Base-by-base conservation (phyloP, 1,140 invertebrate species). In the Anoplophora glabripennis region DNA sequence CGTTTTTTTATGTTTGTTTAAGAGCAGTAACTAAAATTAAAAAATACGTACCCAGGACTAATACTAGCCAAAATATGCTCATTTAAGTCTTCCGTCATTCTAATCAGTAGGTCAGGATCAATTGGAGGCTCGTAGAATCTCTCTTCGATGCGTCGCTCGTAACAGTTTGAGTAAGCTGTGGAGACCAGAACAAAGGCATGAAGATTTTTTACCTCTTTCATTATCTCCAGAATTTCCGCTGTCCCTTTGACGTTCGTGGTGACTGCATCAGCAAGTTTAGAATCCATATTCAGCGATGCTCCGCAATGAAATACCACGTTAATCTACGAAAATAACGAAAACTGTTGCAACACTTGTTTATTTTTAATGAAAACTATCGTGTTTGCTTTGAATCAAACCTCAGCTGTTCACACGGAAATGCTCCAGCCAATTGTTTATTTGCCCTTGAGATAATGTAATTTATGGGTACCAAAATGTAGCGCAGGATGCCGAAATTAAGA, bases 91-190 rank as follows among this genome's bases (percentile, higher is more conserved):
- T 65, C 15, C 7, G 38, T 33, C 17, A 65, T 61, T 40, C 11
- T 40, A 35, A 65, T 59, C 12, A 65, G 40, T 4, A 65, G 45
- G 46, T 64, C 53, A 1, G 61, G 53, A 54, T 63, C 41, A 37
- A 59, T 60, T 1, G 64, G 57, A 8, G 64, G 49, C 11, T 61
- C 15, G 86, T 76, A 63, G 11, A 82, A 70, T 17, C 79, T 79
- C 72, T 92, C 89, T 63, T 90, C 85, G 14, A 92, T 75, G 0
- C 83, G 77, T 0, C 76, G 71, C 57, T 87, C 79, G 33, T 88
- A 81, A 67, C 89, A 92, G 63, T 92, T 89, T 56, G 88, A 90
- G 67, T 89, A 94, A 0, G 90, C 85, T 0, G 91, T 93, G 4
- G 90, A 93, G 0, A 93, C 83, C 65, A 93, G 89, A 4, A 93